These are phyloP conservation scores for Osmoderma eremita DNA, from an alignment of 2,888 invertebrate species.

Conservation along the genomic window DNA sequence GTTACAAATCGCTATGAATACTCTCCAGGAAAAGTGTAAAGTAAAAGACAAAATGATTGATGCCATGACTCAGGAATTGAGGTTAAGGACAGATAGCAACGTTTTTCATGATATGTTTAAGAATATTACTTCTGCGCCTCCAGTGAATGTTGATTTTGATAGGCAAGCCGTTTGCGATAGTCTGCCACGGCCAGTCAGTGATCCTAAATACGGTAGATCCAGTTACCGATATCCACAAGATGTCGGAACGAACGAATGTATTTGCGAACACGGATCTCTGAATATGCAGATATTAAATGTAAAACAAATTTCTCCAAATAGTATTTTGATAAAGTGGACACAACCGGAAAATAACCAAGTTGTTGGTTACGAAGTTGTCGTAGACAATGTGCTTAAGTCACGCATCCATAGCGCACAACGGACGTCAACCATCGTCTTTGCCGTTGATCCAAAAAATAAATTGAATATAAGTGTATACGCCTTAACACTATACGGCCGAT, in stretches of 20 bases:
- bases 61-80: slow-evolving; percentile 57
- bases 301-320: slow-evolving; percentile 49
- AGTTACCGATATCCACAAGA: slow-evolving; percentile 25
- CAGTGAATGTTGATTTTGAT: slow-evolving; percentile 39
- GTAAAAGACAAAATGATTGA: slow-evolving; percentile 59
- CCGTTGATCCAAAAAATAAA: slow-evolving; percentile 41
- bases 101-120: slow-evolving; percentile 41
- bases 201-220: slow-evolving; percentile 37
- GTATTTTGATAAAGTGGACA: slow-evolving; percentile 52
- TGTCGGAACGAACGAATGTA: not conserved
- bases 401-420: slow-evolving; percentile 49
- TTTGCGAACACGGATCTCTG: slow-evolving; percentile 29
- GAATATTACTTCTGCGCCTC: slow-evolving; percentile 31
- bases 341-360: slow-evolving; percentile 45
- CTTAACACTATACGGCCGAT: slow-evolving; percentile 46
- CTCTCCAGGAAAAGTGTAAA: slow-evolving; percentile 57
- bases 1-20: slow-evolving; percentile 55
- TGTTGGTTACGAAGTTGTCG: slow-evolving; percentile 51
- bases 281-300: slow-evolving; percentile 48
- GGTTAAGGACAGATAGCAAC: slow-evolving; percentile 49
- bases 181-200: slow-evolving; percentile 40
- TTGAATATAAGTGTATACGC: slow-evolving; percentile 48
- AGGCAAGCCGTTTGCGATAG: slow-evolving; percentile 40
- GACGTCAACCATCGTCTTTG: slow-evolving; percentile 50
- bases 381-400: slow-evolving; percentile 49